Percentiles rank a stretch among this genome's conserved stretches.
These are phyloP conservation scores for Xiphophorus birchmanni DNA, from an alignment of 2,797 vertebrate species.

Conservation along the genomic window DNA sequence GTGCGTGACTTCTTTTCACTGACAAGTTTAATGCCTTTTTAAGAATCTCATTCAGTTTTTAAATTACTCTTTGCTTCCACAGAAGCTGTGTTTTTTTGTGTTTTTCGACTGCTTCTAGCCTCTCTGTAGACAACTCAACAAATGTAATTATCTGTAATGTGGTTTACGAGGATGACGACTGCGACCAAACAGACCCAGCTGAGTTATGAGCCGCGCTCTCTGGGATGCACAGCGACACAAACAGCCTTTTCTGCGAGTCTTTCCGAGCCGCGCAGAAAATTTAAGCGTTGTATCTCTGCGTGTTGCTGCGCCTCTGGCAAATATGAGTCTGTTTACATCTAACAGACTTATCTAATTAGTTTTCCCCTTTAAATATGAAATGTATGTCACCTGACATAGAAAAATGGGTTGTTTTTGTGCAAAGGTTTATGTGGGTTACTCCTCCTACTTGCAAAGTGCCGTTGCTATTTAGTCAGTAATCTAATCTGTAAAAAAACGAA, in stretches of 20 bases:
- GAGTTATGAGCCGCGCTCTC: conserved; percentile 20
- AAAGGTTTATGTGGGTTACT: not conserved
- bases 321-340: conserved; percentile 46
- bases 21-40: not conserved
- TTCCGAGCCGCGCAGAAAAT: conserved; percentile 5
- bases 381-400: conserved; percentile 32
- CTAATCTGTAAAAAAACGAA: not conserved
- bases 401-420: conserved; percentile 8
- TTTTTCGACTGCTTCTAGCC: conserved; percentile 3
- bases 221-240: not conserved
- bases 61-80: conserved; percentile 11
- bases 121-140: conserved; percentile 23
- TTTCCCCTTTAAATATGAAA: conserved; percentile 37
- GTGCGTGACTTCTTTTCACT: not conserved
- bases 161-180: conserved; percentile 30
- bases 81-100: conserved; percentile 6
- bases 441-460: not conserved
- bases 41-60: conserved; percentile 3
- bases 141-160: conserved; percentile 41
- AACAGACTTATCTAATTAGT: conserved; percentile 49
- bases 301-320: conserved; percentile 15
- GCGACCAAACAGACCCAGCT: conserved; percentile 20
- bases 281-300: conserved; percentile 12
- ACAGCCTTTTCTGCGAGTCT: conserved; percentile 2
- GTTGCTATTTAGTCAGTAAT: not conserved